These are phyloP conservation scores for Lepidurus packardi DNA, from an alignment of 1,140 invertebrate species.

Conservation along the genomic window DNA sequence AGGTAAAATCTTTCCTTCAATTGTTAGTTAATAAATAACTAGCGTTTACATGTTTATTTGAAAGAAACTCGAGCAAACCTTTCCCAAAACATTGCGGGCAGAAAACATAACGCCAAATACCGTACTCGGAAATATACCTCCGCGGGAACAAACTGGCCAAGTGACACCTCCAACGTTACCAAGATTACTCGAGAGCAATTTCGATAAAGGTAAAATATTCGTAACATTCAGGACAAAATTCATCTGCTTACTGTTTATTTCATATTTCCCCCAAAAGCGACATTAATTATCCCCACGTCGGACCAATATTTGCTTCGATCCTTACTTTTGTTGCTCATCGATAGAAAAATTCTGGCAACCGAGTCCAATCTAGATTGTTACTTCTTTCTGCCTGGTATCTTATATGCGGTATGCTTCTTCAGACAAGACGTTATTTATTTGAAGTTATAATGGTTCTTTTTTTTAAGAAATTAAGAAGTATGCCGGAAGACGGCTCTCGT, in stretches of 20 bases:
- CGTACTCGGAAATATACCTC: not conserved
- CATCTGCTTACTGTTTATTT: too few relatives aligned
- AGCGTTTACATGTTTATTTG: not conserved
- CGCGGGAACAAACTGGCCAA: not conserved
- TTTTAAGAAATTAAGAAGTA: not conserved
- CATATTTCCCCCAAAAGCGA: not conserved
- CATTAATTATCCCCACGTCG: not conserved
- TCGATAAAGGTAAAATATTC: not conserved
- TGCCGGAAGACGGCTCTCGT: not conserved
- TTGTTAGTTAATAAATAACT: not conserved
- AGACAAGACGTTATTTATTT: not conserved
- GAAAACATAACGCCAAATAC: not conserved
- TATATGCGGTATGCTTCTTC: not conserved
- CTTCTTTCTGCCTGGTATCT: not conserved
- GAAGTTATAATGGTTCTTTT: not conserved
- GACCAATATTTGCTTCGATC: not conserved
- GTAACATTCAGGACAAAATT: too few relatives aligned
- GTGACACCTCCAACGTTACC: not conserved
- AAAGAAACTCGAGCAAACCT: not conserved
- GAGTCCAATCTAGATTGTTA: not conserved
- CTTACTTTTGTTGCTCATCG: not conserved
- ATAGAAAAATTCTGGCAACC: not conserved
- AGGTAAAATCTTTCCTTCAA: not conserved
- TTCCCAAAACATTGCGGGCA: not conserved
- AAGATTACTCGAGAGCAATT: not conserved